phyloP scores from a whole-genome alignment of 2,888 invertebrate species.

The Platycheirus rosarum region DNA sequence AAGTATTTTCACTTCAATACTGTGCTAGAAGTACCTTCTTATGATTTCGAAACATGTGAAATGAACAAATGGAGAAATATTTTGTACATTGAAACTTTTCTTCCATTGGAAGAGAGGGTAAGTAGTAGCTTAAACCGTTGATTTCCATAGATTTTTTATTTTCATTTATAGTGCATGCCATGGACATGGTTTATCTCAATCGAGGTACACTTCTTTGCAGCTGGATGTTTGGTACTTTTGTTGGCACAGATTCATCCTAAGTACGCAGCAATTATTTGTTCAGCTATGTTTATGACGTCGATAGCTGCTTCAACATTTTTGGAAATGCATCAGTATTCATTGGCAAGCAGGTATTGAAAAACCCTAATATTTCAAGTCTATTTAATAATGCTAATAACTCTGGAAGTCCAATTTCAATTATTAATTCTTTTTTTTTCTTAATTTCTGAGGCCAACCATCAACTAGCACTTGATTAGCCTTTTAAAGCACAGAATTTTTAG shows the following conservation, averaged over 20 bases:
- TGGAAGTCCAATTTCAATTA: no score
- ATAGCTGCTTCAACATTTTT: conserved; percentile 83
- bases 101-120: conserved; percentile 85
- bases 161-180: conserved; percentile 87
- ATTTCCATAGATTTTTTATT: not conserved
- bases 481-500: no score
- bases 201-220: conserved; percentile 89
- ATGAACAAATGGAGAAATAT: conserved; percentile 86
- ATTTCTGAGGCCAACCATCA: no score
- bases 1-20: conserved; percentile 83
- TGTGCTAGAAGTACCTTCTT: conserved; percentile 84
- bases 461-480: no score
- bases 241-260: conserved; percentile 83
- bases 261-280: conserved; percentile 80
- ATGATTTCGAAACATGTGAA: conserved; percentile 85
- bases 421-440: no score
- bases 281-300: conserved; percentile 82
- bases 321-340: conserved; percentile 76
- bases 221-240: conserved; percentile 87
- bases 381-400: not conserved
- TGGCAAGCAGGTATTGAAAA: conserved; percentile 29
- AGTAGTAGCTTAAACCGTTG: conserved; percentile 72
- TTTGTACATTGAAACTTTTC: conserved; percentile 85
- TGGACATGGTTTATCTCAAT: conserved; percentile 91
- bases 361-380: no score